phyloP scores from a whole-genome alignment of 2,113 vertebrate species.

The Actenoides lindsayi region DNA sequence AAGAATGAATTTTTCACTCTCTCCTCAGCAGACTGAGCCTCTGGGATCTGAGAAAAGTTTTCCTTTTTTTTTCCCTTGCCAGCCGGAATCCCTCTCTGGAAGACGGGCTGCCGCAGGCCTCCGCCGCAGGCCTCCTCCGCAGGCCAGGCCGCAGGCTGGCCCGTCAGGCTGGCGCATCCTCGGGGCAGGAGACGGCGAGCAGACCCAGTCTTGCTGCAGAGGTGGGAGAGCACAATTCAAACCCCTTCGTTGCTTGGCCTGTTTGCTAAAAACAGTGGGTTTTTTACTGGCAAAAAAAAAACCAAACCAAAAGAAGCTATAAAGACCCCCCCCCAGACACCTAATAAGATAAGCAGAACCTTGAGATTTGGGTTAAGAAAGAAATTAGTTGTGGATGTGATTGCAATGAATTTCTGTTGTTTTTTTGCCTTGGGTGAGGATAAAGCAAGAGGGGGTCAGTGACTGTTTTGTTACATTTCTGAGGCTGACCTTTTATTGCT shows the following conservation, averaged over 20 bases:
- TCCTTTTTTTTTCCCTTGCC: neutral
- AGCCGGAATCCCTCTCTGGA: neutral
- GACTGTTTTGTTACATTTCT: neutral
- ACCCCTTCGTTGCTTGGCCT: neutral
- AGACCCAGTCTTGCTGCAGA: neutral
- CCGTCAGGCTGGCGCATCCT: rapidly evolving
- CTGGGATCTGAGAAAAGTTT: no score
- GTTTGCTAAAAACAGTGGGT: neutral
- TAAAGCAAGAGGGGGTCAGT: neutral
- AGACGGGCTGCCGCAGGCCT: neutral
- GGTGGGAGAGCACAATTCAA: neutral
- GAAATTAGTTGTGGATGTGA: neutral
- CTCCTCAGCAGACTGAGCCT: neutral
- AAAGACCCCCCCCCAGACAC: neutral
- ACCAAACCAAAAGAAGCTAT: neutral
- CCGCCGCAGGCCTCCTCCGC: rapidly evolving
- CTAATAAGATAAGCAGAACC: neutral
- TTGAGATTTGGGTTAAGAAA: neutral
- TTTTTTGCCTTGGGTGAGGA: neutral
- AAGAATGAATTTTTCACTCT: no score
- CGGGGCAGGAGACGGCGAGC: rapidly evolving
- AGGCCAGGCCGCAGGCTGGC: rapidly evolving
- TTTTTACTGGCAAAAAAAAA: neutral
- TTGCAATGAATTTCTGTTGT: neutral
- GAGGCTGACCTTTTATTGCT: no score